Conservation (phyloP, 2,797 vertebrate genomes). For the Enteromius treurensis region DNA sequence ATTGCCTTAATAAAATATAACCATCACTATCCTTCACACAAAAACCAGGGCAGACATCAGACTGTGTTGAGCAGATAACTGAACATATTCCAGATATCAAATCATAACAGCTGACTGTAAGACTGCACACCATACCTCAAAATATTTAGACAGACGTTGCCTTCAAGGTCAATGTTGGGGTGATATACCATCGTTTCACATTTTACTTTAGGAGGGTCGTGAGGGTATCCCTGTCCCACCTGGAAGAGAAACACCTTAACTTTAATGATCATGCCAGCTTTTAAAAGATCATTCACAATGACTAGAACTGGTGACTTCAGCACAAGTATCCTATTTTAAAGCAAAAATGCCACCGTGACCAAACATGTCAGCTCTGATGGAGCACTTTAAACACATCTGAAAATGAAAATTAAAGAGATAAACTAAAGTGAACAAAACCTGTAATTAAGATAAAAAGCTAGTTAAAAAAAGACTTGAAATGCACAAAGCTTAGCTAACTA, state of each 20-base stretch:
- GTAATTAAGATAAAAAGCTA: not conserved
- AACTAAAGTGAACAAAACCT: not conserved
- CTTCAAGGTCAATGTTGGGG: slow-evolving; percentile 97
- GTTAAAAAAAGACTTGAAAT: not conserved
- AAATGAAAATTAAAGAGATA: not conserved
- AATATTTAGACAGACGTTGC: slow-evolving; percentile 98
- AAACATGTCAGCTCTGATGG: not conserved
- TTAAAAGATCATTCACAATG: not conserved
- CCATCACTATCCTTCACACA: not conserved
- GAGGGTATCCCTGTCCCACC: slow-evolving; percentile 96
- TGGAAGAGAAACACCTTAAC: slow-evolving; percentile 55
- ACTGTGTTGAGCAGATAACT: not conserved
- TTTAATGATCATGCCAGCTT: not conserved
- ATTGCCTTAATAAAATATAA: not conserved
- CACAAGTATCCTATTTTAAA: not conserved
- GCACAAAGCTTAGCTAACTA: not conserved
- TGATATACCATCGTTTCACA: slow-evolving; percentile 98
- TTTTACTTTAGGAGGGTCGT: slow-evolving; percentile 96
- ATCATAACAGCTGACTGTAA: not conserved
- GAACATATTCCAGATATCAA: not conserved
- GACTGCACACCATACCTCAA: slow-evolving; percentile 80
- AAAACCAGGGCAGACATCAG: not conserved
- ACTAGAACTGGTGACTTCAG: not conserved
- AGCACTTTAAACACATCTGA: not conserved
- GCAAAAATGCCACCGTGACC: not conserved